Conservation (phyloP, 2,888 invertebrate genomes). For the Morpho helenor region DNA sequence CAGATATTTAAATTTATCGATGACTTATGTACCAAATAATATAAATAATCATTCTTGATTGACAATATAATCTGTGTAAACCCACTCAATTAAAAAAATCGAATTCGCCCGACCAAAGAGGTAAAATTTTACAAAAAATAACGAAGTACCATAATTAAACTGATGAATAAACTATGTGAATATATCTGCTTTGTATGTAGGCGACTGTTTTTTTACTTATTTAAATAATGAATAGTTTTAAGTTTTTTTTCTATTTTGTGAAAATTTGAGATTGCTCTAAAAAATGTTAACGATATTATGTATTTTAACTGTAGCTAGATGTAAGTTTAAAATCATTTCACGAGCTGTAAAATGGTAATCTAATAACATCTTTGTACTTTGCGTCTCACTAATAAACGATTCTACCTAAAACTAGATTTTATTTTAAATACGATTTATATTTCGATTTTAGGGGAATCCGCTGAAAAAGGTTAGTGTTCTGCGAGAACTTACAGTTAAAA, state of each 20-base stretch:
- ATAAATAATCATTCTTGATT: no score
- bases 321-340: conserved; percentile 16
- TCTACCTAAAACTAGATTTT: conserved; percentile 32
- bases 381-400: conserved; percentile 60
- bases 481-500: background rate
- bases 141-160: conserved; percentile 1
- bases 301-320: conserved; percentile 11
- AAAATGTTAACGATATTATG: conserved; percentile 19
- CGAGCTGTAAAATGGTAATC: conserved; percentile 18
- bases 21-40: no score
- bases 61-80: no score
- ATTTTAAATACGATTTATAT: conserved; percentile 20
- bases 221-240: conserved; percentile 6
- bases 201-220: conserved; percentile 28
- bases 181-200: conserved; percentile 47
- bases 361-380: conserved; percentile 46
- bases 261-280: conserved; percentile 20
- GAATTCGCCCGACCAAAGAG: conserved; percentile 27
- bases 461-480: conserved; percentile 32
- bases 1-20: no score
- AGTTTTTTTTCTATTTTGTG: conserved; percentile 21
- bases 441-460: conserved; percentile 24
- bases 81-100: no score
- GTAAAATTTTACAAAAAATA: conserved; percentile 3
- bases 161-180: conserved; percentile 37